Evolutionary conservation across 2,888 invertebrate species (phyloP).

Genomic region (Capitulum mitella): DNA sequence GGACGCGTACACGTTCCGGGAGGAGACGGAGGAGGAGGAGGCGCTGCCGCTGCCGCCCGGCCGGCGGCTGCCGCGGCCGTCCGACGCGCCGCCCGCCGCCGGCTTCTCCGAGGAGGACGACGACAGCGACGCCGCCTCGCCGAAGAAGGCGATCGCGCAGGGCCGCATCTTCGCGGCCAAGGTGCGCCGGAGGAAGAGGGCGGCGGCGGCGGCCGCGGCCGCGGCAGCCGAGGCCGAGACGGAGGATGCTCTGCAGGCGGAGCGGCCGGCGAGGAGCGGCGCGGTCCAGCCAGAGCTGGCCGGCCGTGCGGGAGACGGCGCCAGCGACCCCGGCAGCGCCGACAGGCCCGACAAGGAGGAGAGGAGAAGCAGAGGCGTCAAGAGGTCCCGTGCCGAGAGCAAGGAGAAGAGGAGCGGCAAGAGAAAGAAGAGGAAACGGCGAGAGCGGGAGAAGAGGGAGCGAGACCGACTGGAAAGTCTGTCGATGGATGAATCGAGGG

Average conservation of each 20-base stretch:
- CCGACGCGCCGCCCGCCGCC: neutral
- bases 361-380: conserved; percentile 33
- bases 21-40: neutral
- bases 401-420: conserved; percentile 37
- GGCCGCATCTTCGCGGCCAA: conserved; percentile 19
- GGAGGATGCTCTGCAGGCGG: neutral
- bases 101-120: neutral
- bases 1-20: conserved; percentile 1
- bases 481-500: neutral
- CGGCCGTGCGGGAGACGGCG: too few species aligned
- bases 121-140: conserved; percentile 9
- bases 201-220: neutral
- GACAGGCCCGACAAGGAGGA: too few species aligned
- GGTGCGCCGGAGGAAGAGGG: neutral
- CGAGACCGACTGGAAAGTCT: conserved; percentile 27
- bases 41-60: neutral
- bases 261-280: conserved; percentile 32
- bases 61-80: neutral
- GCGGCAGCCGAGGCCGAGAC: neutral
- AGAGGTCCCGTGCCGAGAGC: conserved; percentile 32
- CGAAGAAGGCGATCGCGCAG: conserved; percentile 18
- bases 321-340: too few species aligned
- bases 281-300: too few species aligned
- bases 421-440: conserved; percentile 37
- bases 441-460: conserved; percentile 39